A percentile compares a stretch with the other conserved stretches of the same genome.
phyloP scores from a whole-genome alignment of 37 sponge, comb jelly and placozoan genomes.

The Ephydatia muelleri region DNA sequence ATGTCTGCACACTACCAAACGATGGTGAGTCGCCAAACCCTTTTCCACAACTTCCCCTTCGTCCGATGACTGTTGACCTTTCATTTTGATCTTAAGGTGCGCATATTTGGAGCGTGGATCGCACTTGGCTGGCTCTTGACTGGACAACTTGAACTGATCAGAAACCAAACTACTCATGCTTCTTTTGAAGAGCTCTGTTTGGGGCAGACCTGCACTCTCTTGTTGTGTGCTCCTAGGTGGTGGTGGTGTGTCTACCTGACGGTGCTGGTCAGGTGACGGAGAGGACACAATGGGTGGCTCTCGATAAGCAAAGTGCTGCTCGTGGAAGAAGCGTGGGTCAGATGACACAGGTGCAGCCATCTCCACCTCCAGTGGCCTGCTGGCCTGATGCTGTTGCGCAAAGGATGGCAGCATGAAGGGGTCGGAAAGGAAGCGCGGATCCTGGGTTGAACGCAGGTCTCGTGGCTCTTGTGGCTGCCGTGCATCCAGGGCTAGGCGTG shows the following conservation, averaged over 20 bases:
- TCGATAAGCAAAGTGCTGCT: background rate
- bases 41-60: background rate
- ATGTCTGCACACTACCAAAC: background rate
- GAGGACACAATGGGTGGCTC: background rate
- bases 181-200: slow-evolving; percentile 1
- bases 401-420: background rate
- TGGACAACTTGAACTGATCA: background rate
- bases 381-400: background rate
- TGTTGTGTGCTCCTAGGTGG: background rate
- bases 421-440: background rate
- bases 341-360: background rate
- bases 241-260: background rate
- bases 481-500: background rate
- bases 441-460: background rate
- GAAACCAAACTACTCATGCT: background rate
- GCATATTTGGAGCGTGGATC: slow-evolving; percentile 60
- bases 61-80: background rate
- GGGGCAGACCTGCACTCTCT: background rate
- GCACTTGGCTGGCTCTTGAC: background rate
- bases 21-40: background rate
- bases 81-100: slow-evolving; percentile 62
- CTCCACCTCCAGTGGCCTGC: background rate
- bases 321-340: background rate
- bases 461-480: background rate
- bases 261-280: background rate